Evolutionary conservation across 1,140 invertebrate genomes (phyloP), one percentile per base, ranked within the genome.

Genomic region (Stratiolaelaps scimitus): DNA sequence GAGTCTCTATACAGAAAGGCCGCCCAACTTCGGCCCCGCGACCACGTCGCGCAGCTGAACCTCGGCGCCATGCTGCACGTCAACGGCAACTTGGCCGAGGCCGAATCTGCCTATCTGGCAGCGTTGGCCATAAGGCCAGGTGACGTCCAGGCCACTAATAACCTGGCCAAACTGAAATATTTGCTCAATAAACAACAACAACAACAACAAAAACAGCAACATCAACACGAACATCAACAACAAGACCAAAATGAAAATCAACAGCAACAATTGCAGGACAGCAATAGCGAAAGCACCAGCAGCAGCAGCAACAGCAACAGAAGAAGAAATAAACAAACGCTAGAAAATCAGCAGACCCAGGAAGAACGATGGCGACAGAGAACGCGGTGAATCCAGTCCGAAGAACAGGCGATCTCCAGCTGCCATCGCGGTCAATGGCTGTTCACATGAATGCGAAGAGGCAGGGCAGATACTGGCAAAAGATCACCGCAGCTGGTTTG

Each of bases 11-110:
- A 94, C 76, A 79, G 84, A 64, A 81, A 83, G 73, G 85, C 85
- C 7, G 81, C 83, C 1, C 73, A 75, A n/a, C 74, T 88, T 4
- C 81, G 81, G 74, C 85, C 85, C 60, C 73, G 81, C 72, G 87
- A 69, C 2, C 28, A 29, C 64, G 64, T 43, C 53, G 53, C 53
- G 65, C 89, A 93, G 75, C 90, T 91, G 72, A 95, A 95, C 75
- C 77, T 94, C 40, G 92, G 91, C 19, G 91, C 91, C 46, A 94
- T 96, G 73, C 78, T 92, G 26, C 91, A 94, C 77, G 78, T 93
- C 56, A 90, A 92, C 74, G 88, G 88, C 10, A 91, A 92, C 77
- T 85, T 89, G 67, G 76, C 78, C 17, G 87, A 92, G 73, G 92
- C 92, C 0, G 86, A 88, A 28, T 76, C 80, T 7, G 85, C 86